Conservation (phyloP, 2,113 vertebrate species). For the Tachuris rubrigastra region DNA sequence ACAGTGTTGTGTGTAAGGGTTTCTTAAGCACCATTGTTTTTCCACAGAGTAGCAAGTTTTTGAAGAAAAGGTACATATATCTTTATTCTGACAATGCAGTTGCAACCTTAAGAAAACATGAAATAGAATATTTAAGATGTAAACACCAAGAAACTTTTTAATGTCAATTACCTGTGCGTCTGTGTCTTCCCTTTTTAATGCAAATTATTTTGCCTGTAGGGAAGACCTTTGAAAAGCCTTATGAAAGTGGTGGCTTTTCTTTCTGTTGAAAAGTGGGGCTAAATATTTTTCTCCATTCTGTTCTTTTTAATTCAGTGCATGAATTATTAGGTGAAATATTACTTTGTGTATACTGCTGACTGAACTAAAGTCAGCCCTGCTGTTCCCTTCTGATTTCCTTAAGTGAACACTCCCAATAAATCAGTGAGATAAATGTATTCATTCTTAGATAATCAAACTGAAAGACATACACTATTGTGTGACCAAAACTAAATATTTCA, state of each 20-base stretch:
- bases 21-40: neutral
- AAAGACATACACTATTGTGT: neutral
- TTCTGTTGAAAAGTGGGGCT: neutral
- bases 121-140: neutral
- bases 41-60: neutral
- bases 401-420: neutral
- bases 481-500: neutral
- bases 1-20: fast-evolving
- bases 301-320: neutral
- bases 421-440: neutral
- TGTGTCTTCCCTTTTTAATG: neutral
- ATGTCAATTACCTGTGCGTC: neutral
- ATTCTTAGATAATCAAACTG: neutral
- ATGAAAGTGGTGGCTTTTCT: neutral
- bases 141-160: neutral
- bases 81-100: neutral
- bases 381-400: neutral
- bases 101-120: neutral
- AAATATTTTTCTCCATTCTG: neutral
- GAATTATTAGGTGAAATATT: neutral
- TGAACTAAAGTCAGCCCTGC: neutral
- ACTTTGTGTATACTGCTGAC: neutral
- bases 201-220: neutral
- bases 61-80: neutral
- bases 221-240: neutral